These are phyloP conservation scores for Cephalotes varians DNA, from an alignment of 2,888 invertebrate species.

Conservation along the genomic window DNA sequence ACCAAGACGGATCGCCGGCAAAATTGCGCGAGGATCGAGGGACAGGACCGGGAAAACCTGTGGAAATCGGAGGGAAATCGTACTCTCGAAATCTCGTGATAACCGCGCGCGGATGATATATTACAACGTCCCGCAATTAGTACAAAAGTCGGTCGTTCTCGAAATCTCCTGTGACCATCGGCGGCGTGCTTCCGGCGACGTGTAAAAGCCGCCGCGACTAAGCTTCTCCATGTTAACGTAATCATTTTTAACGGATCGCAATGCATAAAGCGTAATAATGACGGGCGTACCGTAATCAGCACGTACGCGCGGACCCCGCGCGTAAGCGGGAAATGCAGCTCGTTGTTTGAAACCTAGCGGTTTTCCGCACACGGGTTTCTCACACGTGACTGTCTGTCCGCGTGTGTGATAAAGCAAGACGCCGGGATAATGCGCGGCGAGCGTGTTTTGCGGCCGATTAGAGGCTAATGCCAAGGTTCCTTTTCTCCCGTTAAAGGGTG, in stretches of 20 bases:
- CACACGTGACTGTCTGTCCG: slow-evolving; percentile 15
- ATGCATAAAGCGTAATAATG: slow-evolving; percentile 34
- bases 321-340: slow-evolving; percentile 29
- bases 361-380: slow-evolving; percentile 16
- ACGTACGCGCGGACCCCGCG: slow-evolving; percentile 3
- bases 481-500: slow-evolving; percentile 16
- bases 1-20: not conserved
- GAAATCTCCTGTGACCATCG: slow-evolving; percentile 40
- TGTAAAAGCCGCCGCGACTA: not conserved
- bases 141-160: slow-evolving; percentile 38
- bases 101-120: not conserved
- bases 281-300: slow-evolving; percentile 30
- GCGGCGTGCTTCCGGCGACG: slow-evolving; percentile 12
- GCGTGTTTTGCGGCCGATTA: slow-evolving; percentile 35
- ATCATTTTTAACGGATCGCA: slow-evolving; percentile 20
- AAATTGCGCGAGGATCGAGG: not conserved
- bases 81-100: not conserved
- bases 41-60: not conserved
- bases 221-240: not conserved
- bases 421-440: slow-evolving; percentile 5
- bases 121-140: slow-evolving; percentile 8
- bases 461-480: slow-evolving; percentile 45
- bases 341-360: slow-evolving; percentile 44
- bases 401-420: slow-evolving; percentile 5
- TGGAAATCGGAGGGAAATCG: slow-evolving; percentile 39